A percentile compares a stretch with the other conserved stretches of the same genome.
Evolutionary conservation across 2,888 invertebrate genomes (phyloP).

Genomic region (Coleophora flavipennella): DNA sequence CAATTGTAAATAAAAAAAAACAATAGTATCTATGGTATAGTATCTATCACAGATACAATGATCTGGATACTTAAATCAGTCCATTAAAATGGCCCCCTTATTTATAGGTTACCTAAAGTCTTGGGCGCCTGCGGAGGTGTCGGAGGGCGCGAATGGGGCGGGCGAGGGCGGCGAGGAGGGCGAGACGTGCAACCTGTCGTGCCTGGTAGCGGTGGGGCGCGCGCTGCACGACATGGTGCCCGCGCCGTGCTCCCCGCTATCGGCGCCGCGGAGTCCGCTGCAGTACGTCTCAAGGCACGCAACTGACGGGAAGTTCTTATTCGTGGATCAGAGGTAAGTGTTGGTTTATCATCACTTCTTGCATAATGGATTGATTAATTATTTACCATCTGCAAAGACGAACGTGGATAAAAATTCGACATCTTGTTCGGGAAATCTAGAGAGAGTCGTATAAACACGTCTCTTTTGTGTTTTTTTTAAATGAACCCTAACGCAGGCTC

Average conservation of each 20-base stretch:
- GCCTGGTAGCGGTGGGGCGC: slow-evolving; percentile 90
- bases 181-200: slow-evolving; percentile 79
- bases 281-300: slow-evolving; percentile 90
- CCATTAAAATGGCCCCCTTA: too few species aligned
- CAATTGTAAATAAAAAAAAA: too few species aligned
- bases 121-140: slow-evolving; percentile 87
- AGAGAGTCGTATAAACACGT: too few species aligned
- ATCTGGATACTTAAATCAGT: too few species aligned
- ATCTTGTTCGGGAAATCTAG: too few species aligned
- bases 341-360: neutral
- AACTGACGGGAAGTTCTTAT: slow-evolving; percentile 92
- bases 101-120: slow-evolving; percentile 91
- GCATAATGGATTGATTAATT: too few species aligned
- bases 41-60: too few species aligned
- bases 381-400: too few species aligned
- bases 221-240: slow-evolving; percentile 75
- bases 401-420: too few species aligned
- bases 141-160: slow-evolving; percentile 76
- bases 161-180: slow-evolving; percentile 72
- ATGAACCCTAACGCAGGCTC: too few species aligned
- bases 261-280: slow-evolving; percentile 53
- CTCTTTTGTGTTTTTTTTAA: too few species aligned
- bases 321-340: slow-evolving; percentile 89
- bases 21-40: too few species aligned
- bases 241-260: slow-evolving; percentile 19